A percentile compares a stretch with the other conserved stretches of the same genome.
Evolutionary conservation across 2,797 vertebrate species (phyloP).

Genomic region (Rhynchonycteris naso): DNA sequence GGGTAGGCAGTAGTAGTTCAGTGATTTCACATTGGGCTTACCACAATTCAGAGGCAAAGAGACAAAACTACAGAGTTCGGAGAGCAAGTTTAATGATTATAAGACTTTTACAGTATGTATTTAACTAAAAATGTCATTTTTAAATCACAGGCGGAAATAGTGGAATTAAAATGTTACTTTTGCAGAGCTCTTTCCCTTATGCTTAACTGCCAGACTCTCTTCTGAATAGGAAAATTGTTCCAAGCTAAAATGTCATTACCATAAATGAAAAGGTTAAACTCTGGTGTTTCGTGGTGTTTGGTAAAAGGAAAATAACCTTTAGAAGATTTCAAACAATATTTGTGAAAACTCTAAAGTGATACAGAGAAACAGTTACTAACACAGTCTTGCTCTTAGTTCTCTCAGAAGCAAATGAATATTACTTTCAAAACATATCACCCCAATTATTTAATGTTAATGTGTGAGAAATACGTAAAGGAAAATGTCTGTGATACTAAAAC

Average conservation of each 20-base stretch:
- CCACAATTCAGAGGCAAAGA: neutral
- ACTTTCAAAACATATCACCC: neutral
- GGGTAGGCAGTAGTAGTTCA: neutral
- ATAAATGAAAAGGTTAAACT: neutral
- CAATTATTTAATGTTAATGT: neutral
- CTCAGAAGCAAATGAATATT: neutral
- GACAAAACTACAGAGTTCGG: neutral
- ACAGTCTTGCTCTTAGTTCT: neutral
- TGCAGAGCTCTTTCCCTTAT: neutral
- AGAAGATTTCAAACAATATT: neutral
- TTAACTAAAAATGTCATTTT: neutral
- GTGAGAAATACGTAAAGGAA: neutral
- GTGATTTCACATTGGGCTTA: neutral
- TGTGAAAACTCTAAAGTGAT: neutral
- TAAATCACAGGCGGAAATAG: neutral
- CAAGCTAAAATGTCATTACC: neutral
- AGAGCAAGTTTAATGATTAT: neutral
- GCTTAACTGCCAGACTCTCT: neutral
- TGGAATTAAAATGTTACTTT: neutral
- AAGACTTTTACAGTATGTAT: neutral
- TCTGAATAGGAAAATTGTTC: neutral
- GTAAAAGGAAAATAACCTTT: slow-evolving; percentile 4
- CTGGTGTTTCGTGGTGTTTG: slow-evolving; percentile 29
- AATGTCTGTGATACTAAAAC: neutral
- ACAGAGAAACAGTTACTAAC: neutral